A percentile compares a stretch with the other conserved stretches of the same genome.
These are phyloP conservation scores for Nasalis larvatus DNA, from an alignment of 2,113 vertebrate genomes.

Conservation along the genomic window DNA sequence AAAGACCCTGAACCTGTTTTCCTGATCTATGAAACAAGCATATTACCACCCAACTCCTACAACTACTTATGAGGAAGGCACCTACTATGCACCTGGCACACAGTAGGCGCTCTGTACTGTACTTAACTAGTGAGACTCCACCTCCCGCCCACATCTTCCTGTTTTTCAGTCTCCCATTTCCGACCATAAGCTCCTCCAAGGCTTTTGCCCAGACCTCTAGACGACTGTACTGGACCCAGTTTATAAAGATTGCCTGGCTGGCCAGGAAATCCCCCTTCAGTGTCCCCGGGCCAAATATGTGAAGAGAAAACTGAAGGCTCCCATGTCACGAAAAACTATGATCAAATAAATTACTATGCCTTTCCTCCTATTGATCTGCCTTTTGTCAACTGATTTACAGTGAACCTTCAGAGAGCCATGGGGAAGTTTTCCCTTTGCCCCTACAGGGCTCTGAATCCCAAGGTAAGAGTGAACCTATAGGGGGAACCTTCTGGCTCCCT, in stretches of 20 bases:
- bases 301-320: neutral
- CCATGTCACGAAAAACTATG: neutral
- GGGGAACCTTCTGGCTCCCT: neutral
- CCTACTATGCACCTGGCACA: neutral
- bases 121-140: neutral
- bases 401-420: neutral
- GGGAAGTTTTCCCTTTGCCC: neutral
- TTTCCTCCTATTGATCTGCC: neutral
- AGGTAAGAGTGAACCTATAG: neutral
- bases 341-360: neutral
- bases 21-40: neutral
- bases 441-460: neutral
- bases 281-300: neutral
- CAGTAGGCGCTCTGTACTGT: neutral
- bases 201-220: neutral
- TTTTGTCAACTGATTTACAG: neutral
- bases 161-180: neutral
- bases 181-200: neutral
- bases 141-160: rapidly evolving
- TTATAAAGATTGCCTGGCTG: neutral
- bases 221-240: neutral
- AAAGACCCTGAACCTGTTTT: neutral
- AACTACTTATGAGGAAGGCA: neutral
- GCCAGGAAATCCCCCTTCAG: neutral
- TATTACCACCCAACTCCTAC: neutral